Evolutionary conservation across 2,888 invertebrate species (phyloP).

Genomic region (Galerucella nymphaeae): DNA sequence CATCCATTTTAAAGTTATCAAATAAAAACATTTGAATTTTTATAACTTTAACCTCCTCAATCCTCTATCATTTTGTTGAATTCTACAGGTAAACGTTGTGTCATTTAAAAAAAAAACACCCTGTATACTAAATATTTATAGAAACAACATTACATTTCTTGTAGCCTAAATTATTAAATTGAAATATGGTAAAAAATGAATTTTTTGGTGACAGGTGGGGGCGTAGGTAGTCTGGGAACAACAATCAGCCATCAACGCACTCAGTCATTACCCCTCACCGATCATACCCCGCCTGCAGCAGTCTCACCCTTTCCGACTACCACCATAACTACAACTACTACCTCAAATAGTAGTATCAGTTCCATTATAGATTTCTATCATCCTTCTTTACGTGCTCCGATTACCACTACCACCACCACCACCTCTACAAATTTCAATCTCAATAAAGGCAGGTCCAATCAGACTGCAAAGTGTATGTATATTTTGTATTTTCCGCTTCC

Average conservation of each 20-base stretch:
- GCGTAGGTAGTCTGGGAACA: constrained; percentile 55
- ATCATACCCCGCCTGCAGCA: constrained; percentile 54
- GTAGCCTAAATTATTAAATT: background rate
- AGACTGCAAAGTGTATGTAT: constrained; percentile 63
- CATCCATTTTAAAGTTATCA: no score
- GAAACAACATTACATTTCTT: background rate
- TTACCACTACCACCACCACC: constrained; percentile 33
- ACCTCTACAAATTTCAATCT: constrained; percentile 48
- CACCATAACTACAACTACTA: constrained; percentile 52
- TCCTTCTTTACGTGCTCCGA: constrained; percentile 32
- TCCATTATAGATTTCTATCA: constrained; percentile 38
- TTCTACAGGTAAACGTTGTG: no score
- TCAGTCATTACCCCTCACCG: constrained; percentile 73
- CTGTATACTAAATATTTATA: no score
- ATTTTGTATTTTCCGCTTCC: constrained; percentile 20
- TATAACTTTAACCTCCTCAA: no score
- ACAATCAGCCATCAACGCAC: constrained; percentile 72
- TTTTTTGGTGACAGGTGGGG: constrained; percentile 57
- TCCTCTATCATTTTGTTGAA: no score
- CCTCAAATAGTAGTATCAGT: constrained; percentile 27
- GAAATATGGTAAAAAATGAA: constrained; percentile 22
- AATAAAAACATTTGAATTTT: no score
- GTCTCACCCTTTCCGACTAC: constrained; percentile 38
- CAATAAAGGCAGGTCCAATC: constrained; percentile 56
- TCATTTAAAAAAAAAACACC: no score